Conservation (phyloP, 2,113 vertebrate genomes). For the Anarrhichthys ocellatus region DNA sequence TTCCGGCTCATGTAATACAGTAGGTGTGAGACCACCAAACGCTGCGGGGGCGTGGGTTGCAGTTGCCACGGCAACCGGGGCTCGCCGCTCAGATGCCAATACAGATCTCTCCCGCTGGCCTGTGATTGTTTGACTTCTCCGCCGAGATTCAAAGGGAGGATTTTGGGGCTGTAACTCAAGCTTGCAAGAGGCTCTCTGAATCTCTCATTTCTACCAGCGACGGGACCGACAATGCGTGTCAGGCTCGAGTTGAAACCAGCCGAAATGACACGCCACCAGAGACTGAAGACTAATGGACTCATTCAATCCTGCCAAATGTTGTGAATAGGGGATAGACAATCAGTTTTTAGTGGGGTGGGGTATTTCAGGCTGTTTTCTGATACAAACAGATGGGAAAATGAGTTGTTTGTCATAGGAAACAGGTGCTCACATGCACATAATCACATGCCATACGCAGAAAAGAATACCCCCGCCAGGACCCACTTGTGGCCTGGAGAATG, state of each 20-base stretch:
- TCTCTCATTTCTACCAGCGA: conserved; percentile 22
- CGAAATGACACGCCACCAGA: conserved; percentile 34
- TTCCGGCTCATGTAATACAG: conserved; percentile 32
- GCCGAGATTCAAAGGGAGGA: conserved; percentile 51
- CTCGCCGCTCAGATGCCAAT: neutral
- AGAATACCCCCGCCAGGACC: conserved; percentile 46
- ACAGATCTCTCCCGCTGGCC: conserved; percentile 42
- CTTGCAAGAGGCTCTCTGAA: conserved; percentile 5
- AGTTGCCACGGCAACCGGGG: conserved; percentile 48
- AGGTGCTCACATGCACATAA: conserved; percentile 74
- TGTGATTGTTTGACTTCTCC: conserved; percentile 47
- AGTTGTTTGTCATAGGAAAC: conserved; percentile 77
- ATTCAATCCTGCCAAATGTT: conserved; percentile 43
- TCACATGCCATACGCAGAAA: conserved; percentile 54
- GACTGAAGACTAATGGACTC: conserved; percentile 48
- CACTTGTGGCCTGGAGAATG: conserved; percentile 59
- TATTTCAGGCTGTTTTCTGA: conserved; percentile 49
- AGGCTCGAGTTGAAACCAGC: conserved; percentile 14
- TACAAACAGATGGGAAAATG: conserved; percentile 60
- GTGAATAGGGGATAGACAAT: conserved; percentile 46
- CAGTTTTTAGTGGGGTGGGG: neutral
- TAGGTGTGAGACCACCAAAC: conserved; percentile 46
- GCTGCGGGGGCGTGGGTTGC: conserved; percentile 34
- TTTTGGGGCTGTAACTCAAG: conserved; percentile 27
- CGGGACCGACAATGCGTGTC: neutral